Evolutionary conservation across 2,113 vertebrate genomes (phyloP).

Genomic region (Plectropomus leopardus): DNA sequence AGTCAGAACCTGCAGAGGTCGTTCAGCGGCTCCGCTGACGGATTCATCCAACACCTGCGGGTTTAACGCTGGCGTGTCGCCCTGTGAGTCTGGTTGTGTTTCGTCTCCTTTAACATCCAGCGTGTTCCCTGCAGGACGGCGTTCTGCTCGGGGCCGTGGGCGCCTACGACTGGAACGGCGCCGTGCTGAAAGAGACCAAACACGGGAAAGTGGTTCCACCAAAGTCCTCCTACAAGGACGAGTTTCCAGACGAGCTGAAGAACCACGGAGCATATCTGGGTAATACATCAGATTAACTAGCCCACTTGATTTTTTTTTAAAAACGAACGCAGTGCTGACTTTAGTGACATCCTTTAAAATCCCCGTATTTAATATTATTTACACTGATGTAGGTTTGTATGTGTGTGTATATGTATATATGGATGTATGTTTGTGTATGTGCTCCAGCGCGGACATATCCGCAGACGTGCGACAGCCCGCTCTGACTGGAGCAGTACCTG

Average conservation of each 20-base stretch:
- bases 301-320: too few relatives aligned
- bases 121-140: conserved; percentile 86
- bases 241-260: conserved; percentile 96
- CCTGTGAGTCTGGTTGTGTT: neutral
- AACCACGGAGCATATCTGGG: conserved; percentile 96
- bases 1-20: neutral
- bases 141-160: conserved; percentile 94
- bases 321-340: too few relatives aligned
- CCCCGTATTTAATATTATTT: too few relatives aligned
- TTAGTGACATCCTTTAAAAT: too few relatives aligned
- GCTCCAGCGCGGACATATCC: too few relatives aligned
- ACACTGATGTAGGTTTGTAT: too few relatives aligned
- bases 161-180: conserved; percentile 96
- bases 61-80: neutral
- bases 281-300: conserved; percentile 72
- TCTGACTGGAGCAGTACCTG: too few relatives aligned
- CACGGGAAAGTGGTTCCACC: conserved; percentile 90
- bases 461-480: too few relatives aligned
- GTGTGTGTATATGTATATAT: too few relatives aligned
- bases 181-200: conserved; percentile 93
- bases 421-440: too few relatives aligned
- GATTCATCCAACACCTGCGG: neutral
- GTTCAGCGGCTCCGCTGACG: neutral
- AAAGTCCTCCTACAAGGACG: conserved; percentile 91
- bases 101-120: neutral